phyloP scores from a whole-genome alignment of 2,888 invertebrate species.

The Mesorhabditis spiculigera region DNA sequence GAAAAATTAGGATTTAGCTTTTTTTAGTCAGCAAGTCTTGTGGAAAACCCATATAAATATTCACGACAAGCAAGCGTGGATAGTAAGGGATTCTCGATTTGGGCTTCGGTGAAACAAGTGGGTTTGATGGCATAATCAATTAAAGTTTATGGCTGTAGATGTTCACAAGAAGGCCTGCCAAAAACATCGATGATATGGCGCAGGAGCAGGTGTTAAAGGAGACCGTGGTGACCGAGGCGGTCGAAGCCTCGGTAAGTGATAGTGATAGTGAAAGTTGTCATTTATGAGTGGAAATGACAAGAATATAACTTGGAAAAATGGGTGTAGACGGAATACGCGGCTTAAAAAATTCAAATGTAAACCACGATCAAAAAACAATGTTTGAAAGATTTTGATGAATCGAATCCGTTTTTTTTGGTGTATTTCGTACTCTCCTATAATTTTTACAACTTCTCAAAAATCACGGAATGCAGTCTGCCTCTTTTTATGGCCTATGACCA shows the following conservation, averaged over 20 bases:
- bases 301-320: too few relatives aligned
- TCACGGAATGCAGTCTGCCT: too few relatives aligned
- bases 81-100: not conserved
- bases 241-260: not conserved
- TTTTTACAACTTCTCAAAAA: too few relatives aligned
- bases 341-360: too few relatives aligned
- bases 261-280: not conserved
- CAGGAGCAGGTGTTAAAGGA: not conserved
- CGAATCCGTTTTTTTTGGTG: too few relatives aligned
- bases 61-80: not conserved
- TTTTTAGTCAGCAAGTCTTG: not conserved
- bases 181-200: not conserved
- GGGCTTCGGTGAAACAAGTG: not conserved
- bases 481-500: too few relatives aligned
- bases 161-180: not conserved
- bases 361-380: too few relatives aligned
- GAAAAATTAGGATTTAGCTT: too few relatives aligned
- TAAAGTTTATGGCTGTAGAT: not conserved
- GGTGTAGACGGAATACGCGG: too few relatives aligned
- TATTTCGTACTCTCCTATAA: too few relatives aligned
- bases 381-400: too few relatives aligned
- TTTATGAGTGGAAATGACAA: not conserved
- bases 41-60: not conserved
- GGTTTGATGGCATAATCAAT: not conserved
- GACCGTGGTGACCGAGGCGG: not conserved